A percentile compares a stretch with the other conserved stretches of the same genome.
Evolutionary conservation across 92 coral and sea anemone species (phyloP).

Genomic region (Muricea muricata): DNA sequence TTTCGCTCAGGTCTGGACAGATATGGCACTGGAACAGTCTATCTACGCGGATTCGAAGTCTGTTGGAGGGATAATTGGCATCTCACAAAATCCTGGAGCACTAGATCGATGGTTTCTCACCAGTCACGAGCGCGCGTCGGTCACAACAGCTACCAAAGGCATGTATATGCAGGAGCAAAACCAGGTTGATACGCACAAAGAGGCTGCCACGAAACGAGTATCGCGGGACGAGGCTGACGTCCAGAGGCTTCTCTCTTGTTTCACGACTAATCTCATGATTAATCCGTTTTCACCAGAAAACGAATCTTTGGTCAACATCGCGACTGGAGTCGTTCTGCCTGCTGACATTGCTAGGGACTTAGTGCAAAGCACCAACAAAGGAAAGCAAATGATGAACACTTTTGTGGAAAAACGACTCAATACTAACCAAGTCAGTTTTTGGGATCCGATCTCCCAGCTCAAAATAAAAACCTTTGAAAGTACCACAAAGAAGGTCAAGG

Average conservation of each 20-base stretch:
- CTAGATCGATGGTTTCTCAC: slow-evolving; percentile 68
- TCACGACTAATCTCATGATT: slow-evolving; percentile 50
- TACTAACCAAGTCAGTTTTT: slow-evolving; percentile 54
- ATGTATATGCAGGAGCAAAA: slow-evolving; percentile 39
- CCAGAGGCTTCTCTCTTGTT: slow-evolving; percentile 54
- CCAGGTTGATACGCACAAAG: slow-evolving; percentile 18
- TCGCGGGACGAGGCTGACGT: slow-evolving; percentile 63
- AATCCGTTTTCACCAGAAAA: slow-evolving; percentile 61
- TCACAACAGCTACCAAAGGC: slow-evolving; percentile 63
- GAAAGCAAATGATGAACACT: slow-evolving; percentile 22
- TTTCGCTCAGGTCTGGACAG: slow-evolving; percentile 67
- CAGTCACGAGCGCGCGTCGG: slow-evolving; percentile 66
- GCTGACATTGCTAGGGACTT: slow-evolving; percentile 50
- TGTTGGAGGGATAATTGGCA: slow-evolving; percentile 59
- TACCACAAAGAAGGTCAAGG: slow-evolving; percentile 35
- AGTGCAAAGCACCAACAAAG: not conserved
- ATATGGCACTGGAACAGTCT: slow-evolving; percentile 71
- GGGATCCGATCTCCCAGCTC: slow-evolving; percentile 58
- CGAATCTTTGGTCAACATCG: slow-evolving; percentile 52
- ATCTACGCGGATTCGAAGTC: slow-evolving; percentile 66
- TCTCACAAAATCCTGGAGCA: slow-evolving; percentile 53
- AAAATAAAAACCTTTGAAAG: slow-evolving; percentile 48
- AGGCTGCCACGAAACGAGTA: slow-evolving; percentile 50
- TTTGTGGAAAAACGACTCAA: slow-evolving; percentile 49
- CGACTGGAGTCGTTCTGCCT: slow-evolving; percentile 70